These are phyloP conservation scores for Drosophila pruinosa DNA, from an alignment of 1,140 invertebrate species.

Conservation along the genomic window DNA sequence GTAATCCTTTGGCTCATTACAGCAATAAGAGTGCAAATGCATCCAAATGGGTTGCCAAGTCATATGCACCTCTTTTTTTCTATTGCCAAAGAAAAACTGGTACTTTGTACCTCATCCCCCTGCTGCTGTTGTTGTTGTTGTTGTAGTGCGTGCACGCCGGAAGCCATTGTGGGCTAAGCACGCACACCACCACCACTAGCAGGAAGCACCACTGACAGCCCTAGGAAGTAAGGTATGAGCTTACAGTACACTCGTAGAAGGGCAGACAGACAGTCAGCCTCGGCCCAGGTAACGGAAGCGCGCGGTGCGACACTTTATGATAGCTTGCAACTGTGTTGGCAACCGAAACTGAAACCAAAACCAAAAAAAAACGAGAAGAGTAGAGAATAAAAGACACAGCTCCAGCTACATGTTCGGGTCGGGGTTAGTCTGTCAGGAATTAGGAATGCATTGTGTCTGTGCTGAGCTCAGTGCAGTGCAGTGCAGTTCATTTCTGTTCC, in stretches of 20 bases:
- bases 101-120: neutral
- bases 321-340: slow-evolving; percentile 38
- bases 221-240: slow-evolving; percentile 9
- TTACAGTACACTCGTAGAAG: neutral
- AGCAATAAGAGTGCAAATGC: slow-evolving; percentile 40
- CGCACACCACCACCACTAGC: slow-evolving; percentile 22
- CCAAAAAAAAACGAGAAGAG: neutral
- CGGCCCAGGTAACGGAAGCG: slow-evolving; percentile 44
- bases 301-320: slow-evolving; percentile 72
- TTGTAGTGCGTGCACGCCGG: slow-evolving; percentile 59
- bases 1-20: slow-evolving; percentile 63
- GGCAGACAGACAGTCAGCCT: neutral
- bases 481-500: slow-evolving; percentile 46
- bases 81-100: slow-evolving; percentile 43
- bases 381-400: neutral
- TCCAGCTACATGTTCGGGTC: slow-evolving; percentile 5
- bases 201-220: slow-evolving; percentile 39
- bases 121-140: neutral
- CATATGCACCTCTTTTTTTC: slow-evolving; percentile 61
- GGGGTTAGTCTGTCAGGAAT: slow-evolving; percentile 44
- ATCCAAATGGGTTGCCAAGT: slow-evolving; percentile 49
- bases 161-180: slow-evolving; percentile 71
- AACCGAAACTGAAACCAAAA: slow-evolving; percentile 22
- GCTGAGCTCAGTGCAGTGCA: slow-evolving; percentile 38
- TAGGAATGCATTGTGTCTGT: slow-evolving; percentile 69